These are phyloP conservation scores for Motacilla alba DNA, from an alignment of 2,113 vertebrate genomes.

Conservation along the genomic window DNA sequence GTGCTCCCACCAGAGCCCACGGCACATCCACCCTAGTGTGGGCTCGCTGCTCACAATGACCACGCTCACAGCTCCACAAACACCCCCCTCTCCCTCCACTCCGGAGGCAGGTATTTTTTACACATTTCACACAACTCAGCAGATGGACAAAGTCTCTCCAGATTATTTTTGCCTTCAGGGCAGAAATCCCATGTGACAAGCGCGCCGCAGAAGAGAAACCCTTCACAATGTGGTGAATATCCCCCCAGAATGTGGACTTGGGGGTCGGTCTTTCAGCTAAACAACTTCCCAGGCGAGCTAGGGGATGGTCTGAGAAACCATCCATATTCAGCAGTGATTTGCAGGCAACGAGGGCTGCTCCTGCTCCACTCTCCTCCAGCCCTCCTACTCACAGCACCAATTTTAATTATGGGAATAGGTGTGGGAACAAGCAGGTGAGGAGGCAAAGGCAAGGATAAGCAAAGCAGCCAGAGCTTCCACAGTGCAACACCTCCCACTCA, in stretches of 20 bases:
- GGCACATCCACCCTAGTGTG: not conserved
- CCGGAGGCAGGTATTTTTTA: not conserved
- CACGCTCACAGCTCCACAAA: not conserved
- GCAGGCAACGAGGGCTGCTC: not conserved
- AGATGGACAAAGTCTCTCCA: not conserved
- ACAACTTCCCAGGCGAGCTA: not conserved
- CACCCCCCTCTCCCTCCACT: not conserved
- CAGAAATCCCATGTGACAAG: not conserved
- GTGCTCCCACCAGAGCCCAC: not conserved
- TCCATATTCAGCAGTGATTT: rapidly evolving
- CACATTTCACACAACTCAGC: not conserved
- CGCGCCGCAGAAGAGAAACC: not conserved
- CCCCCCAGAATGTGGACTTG: not conserved
- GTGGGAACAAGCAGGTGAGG: not conserved
- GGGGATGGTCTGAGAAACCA: not conserved
- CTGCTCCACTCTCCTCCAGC: not conserved
- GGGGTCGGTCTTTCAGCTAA: not conserved
- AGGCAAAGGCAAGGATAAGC: not conserved
- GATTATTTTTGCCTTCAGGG: not conserved
- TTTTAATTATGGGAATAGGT: not conserved
- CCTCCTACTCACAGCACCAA: not conserved
- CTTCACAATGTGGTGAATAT: not conserved
- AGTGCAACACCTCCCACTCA: not conserved
- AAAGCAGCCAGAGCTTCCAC: not conserved
- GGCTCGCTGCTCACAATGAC: not conserved